These are phyloP conservation scores for Elgonia sp. DNA, from an alignment of 2,888 invertebrate species.

Conservation along the genomic window DNA sequence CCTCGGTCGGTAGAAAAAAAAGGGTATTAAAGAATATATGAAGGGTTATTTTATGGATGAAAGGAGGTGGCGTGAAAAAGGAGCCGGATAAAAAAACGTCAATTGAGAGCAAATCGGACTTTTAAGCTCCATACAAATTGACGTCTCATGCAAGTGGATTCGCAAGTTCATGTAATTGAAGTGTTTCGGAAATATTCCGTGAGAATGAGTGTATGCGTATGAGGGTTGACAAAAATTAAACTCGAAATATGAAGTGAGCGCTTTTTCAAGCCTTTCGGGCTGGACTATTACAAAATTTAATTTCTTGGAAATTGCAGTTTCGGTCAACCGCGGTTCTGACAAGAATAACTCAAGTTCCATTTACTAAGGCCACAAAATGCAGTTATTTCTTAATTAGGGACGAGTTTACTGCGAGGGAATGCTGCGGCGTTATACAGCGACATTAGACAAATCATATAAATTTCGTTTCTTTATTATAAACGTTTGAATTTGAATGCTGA, in stretches of 20 bases:
- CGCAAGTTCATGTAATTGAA: too few species aligned
- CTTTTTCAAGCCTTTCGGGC: conserved; percentile 10
- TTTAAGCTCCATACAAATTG: background rate
- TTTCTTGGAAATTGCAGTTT: conserved; percentile 51
- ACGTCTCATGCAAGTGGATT: too few species aligned
- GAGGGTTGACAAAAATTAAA: conserved; percentile 14
- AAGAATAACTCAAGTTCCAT: conserved; percentile 67
- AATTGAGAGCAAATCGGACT: conserved; percentile 2
- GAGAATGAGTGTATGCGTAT: too few species aligned
- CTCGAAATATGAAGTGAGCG: background rate
- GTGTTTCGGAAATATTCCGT: too few species aligned
- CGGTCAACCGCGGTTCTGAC: conserved; percentile 60
- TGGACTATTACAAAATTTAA: conserved; percentile 49
- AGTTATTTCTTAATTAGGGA: conserved; percentile 67
- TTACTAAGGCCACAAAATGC: conserved; percentile 45
- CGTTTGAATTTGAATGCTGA: conserved; percentile 5
- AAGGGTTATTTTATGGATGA: background rate
- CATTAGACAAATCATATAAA: conserved; percentile 38
- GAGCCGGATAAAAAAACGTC: background rate
- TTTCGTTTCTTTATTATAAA: background rate
- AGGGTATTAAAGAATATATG: background rate
- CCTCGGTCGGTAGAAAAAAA: background rate
- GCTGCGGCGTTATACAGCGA: background rate
- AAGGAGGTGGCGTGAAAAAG: background rate
- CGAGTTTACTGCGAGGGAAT: conserved; percentile 32